Conservation (phyloP, 2,797 vertebrate species). For the Siniperca obscura region DNA sequence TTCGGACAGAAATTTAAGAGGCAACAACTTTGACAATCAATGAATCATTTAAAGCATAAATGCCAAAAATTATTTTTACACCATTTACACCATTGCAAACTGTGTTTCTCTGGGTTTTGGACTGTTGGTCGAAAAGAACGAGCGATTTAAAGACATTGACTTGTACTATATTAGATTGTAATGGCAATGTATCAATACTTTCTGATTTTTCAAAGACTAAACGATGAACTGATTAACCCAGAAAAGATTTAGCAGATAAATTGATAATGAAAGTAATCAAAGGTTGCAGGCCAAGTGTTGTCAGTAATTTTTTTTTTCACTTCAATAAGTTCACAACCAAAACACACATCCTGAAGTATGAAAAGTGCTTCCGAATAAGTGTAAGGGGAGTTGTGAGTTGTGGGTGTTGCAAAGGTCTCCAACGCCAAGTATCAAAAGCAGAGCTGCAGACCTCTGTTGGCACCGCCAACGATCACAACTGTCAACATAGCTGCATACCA, state of each 20-base stretch:
- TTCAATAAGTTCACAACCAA: neutral
- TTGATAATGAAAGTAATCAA: neutral
- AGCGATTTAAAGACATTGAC: neutral
- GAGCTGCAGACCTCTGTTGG: conserved; percentile 31
- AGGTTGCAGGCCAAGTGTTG: neutral
- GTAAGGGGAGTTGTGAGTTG: too few species aligned
- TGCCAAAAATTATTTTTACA: neutral
- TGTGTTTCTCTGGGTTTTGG: neutral
- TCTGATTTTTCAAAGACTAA: neutral
- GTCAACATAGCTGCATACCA: conserved; percentile 44
- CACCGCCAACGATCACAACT: conserved; percentile 36
- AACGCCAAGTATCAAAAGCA: conserved; percentile 21
- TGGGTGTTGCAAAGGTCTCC: neutral
- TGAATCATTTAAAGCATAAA: neutral
- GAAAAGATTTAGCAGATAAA: neutral
- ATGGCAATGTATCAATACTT: neutral
- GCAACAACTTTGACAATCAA: neutral
- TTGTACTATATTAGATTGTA: neutral
- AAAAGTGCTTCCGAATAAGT: conserved; percentile 3
- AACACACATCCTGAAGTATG: neutral
- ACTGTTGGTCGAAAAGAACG: neutral
- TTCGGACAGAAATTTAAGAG: neutral
- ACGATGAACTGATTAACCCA: neutral
- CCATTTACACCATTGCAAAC: neutral
- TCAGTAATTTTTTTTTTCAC: neutral